phyloP scores from a whole-genome alignment of 23 tunicate genomes.

The Ascidia mentula region DNA sequence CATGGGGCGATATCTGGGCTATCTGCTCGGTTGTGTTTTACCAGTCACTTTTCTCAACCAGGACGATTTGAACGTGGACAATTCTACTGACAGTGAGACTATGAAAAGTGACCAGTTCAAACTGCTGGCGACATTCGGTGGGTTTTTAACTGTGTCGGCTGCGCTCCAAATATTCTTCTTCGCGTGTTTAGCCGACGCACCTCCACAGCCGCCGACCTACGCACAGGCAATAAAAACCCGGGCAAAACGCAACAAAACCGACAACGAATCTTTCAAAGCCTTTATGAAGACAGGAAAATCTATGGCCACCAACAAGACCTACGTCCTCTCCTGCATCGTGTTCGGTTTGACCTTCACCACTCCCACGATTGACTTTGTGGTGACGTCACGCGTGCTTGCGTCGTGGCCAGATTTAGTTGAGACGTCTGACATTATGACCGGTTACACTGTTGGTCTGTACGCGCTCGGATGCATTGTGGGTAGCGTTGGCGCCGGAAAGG shows the following conservation, averaged over 20 bases:
- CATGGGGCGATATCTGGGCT: background rate
- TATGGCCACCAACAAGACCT: background rate
- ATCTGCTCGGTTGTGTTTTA: background rate
- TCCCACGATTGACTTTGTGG: background rate
- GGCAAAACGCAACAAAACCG: background rate
- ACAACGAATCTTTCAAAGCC: background rate
- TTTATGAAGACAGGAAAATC: background rate
- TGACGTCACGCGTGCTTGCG: background rate
- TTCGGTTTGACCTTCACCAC: background rate
- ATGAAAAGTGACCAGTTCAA: background rate
- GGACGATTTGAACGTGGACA: background rate
- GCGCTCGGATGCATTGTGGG: background rate
- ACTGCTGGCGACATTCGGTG: background rate
- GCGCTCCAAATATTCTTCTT: background rate
- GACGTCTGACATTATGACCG: background rate
- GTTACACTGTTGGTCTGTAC: background rate
- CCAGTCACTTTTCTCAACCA: background rate
- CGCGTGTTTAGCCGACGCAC: background rate
- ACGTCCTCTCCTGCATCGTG: background rate
- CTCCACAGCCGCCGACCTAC: background rate
- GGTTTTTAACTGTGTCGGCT: background rate
- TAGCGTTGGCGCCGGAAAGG: background rate
- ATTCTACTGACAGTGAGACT: background rate
- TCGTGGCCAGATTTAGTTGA: background rate
- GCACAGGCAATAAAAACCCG: background rate